Conservation (phyloP, 2,797 vertebrate genomes). For the Rhynchotus rufescens region DNA sequence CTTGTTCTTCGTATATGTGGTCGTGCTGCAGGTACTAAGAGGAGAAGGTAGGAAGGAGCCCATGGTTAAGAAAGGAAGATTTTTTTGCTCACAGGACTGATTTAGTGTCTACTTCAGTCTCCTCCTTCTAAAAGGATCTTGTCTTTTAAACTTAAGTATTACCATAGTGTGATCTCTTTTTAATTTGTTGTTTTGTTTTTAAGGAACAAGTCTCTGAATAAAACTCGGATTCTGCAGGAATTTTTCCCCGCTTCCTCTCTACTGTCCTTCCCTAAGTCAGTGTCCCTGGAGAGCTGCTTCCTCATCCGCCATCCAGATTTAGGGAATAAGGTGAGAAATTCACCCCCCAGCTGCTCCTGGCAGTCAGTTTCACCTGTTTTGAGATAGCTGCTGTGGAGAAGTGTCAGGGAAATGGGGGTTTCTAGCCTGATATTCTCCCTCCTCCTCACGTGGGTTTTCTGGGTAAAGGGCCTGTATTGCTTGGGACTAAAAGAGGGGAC, state of each 20-base stretch:
- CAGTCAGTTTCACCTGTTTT: background rate
- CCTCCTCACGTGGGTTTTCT: background rate
- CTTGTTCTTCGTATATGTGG: background rate
- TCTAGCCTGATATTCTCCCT: background rate
- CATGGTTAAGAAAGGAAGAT: background rate
- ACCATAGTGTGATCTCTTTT: background rate
- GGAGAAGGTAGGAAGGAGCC: background rate
- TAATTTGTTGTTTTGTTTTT: constrained; percentile 2
- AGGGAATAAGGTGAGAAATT: constrained; percentile 76
- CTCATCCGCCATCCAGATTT: constrained; percentile 66
- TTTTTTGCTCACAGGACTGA: background rate
- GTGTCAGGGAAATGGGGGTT: background rate
- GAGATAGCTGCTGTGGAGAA: background rate
- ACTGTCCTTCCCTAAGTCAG: constrained; percentile 72
- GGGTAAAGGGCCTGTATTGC: background rate
- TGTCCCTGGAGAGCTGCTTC: constrained; percentile 79
- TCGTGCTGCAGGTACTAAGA: background rate
- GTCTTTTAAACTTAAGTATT: background rate
- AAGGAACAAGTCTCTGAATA: constrained; percentile 80
- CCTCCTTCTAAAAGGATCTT: background rate
- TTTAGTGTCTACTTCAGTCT: background rate
- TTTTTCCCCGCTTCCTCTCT: constrained; percentile 75
- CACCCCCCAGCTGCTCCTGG: background rate
- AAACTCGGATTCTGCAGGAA: constrained; percentile 74
- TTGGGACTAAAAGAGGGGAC: background rate